Conservation (phyloP, 2,113 vertebrate species). For the Narcine bancroftii region DNA sequence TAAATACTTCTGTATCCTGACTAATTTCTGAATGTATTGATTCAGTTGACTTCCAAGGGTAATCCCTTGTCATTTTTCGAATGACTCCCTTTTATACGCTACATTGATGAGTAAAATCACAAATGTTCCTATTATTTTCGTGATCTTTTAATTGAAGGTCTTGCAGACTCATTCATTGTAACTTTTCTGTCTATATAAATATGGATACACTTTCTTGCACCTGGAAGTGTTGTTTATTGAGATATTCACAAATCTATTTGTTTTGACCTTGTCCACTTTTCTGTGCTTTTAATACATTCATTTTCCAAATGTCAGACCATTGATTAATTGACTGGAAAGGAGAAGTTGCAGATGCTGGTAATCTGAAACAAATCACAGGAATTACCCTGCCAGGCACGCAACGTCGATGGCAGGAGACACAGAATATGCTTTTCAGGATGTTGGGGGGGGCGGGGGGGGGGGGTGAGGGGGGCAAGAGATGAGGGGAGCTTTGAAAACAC, state of each 20-base stretch:
- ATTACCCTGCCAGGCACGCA: too few species aligned
- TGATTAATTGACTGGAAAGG: background rate
- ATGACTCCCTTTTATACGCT: background rate
- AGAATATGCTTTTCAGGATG: too few species aligned
- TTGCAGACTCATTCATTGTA: background rate
- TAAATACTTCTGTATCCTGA: background rate
- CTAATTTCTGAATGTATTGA: background rate
- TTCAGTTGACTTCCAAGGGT: background rate
- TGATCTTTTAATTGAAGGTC: background rate
- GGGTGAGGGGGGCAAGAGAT: too few species aligned
- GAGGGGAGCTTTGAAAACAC: too few species aligned
- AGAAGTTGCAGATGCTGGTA: too few species aligned
- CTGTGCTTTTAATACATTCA: background rate
- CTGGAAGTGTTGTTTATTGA: background rate
- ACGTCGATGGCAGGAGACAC: too few species aligned
- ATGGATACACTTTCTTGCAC: background rate
- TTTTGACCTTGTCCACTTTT: background rate
- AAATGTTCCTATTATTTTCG: background rate
- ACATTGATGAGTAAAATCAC: background rate
- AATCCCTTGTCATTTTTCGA: background rate
- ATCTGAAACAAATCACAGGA: too few species aligned
- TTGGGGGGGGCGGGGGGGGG: too few species aligned
- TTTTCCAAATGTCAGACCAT: background rate
- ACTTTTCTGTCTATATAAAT: background rate
- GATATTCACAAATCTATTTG: background rate